Evolutionary conservation across 2,888 invertebrate species (phyloP).

Genomic region (Chrysodeixis includens): DNA sequence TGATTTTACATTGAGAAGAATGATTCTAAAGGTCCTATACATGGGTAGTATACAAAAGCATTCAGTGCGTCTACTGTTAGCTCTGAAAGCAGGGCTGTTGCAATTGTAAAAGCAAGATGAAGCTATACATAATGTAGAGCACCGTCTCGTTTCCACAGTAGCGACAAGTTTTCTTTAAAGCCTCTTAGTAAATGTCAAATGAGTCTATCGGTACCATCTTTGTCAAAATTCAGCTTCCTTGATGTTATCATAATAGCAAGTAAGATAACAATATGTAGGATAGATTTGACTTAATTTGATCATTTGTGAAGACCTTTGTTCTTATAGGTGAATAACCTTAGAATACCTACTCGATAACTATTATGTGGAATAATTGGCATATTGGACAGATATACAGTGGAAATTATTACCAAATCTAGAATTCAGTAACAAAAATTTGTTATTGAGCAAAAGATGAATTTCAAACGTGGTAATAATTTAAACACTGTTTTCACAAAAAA

Average conservation of each 20-base stretch:
- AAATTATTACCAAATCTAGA: too few relatives aligned
- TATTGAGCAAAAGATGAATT: too few relatives aligned
- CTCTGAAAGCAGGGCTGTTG: too few relatives aligned
- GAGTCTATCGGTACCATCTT: constrained; percentile 47
- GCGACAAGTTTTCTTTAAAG: too few relatives aligned
- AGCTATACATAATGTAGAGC: too few relatives aligned
- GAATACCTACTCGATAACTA: neutral
- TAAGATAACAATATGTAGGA: constrained; percentile 42
- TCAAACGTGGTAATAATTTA: too few relatives aligned
- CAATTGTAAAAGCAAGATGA: too few relatives aligned
- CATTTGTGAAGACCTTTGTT: constrained; percentile 20
- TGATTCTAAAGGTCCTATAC: constrained; percentile 22
- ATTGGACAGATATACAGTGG: too few relatives aligned
- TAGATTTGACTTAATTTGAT: constrained; percentile 35
- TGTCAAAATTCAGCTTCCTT: constrained; percentile 48
- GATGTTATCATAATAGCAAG: constrained; percentile 50
- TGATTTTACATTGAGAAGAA: neutral
- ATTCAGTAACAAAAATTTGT: too few relatives aligned
- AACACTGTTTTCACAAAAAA: too few relatives aligned
- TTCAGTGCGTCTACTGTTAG: too few relatives aligned
- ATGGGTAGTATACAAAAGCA: neutral
- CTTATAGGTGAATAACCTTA: neutral
- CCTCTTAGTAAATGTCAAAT: constrained; percentile 16
- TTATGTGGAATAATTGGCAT: neutral
- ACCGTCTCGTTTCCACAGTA: too few relatives aligned